Base-by-base conservation (phyloP, 2,888 invertebrate species). In the Taphrorychus bicolor region DNA sequence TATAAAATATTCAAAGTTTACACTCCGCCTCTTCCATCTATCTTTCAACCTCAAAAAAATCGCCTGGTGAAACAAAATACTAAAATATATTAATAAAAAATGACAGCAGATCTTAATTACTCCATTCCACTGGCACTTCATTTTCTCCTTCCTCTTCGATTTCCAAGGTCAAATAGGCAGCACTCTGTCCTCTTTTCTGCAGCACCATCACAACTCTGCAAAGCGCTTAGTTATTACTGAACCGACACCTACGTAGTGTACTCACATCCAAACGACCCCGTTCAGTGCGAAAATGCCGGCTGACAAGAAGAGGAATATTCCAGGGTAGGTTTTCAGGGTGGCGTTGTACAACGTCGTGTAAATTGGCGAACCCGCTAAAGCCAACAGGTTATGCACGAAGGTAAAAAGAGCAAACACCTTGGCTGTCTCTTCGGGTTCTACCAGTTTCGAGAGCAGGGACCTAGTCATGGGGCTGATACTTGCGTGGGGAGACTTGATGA, bases 281-380 rank as follows among this genome's bases (percentile, higher is more conserved):
- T 18, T 19, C 19, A 22, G 14, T 7, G 51, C 19, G 11, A 19
- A 51, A 51, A 51, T 51, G 19, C 18, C 19, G 21, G 21, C 18
- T 7, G 51, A 21, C 42, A 57, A n/a, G 48, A 88, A 80, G 76
- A 87, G 87, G 70, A 88, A 86, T 0, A 86, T 82, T 0, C 87
- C 88, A 0, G 90, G 88, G 76, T 87, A 85, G 0, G 78, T 81
- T 0, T 79, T 73, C 22, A 89, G 78, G 0, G 89, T 89, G 4
- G 76, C 75, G 54, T 85, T 84, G 75, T 92, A 93, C 18, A 92
- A 79, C 0, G 86, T 77, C 21, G 87, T 88, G 78, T 88, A 92
- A 0, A 91, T 71, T 0, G 89, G 84, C 1, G 89, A 40, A 49
- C 68, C 68, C 1, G 63, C 51, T 85, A 0, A 89, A 58, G 62